Evolutionary conservation across 1,140 invertebrate species (phyloP), one percentile per base, ranked within the genome.

Genomic region (Teleopsis dalmanni): DNA sequence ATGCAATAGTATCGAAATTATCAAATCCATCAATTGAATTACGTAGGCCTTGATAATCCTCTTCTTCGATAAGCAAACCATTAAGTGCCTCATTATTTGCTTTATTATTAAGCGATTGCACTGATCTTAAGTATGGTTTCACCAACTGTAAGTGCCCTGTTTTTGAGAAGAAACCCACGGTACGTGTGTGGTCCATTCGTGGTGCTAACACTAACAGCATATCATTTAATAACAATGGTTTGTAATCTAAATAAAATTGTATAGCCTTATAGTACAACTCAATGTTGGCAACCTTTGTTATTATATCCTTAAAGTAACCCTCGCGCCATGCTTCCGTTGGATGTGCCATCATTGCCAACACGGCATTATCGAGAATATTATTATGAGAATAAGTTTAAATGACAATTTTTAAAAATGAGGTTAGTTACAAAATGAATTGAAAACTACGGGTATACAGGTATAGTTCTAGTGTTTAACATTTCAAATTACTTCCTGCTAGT

Each of bases 241-340:
- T 98, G 73, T 83, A 99, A 65, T 99, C 95, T 56, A 99, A 71
- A 75, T 99, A 99, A 75, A 99, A 99, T 65, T 99, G 93, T 60
- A 99, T 95, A 3, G 97, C 96, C 73, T 92, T 96, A 77, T 99
- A 99, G 72, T 99, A 99, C 1, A 99, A 75, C 71, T 99, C 97
- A 70, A 99, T 97, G 73, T 99, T 99, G 19, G 97, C 97, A 19
- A 99, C 94, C 77, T 95, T 95, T 31, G 95, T 98, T 57, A 99
- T 95, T 48, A 99, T 96, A 64, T 98, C 95, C 73, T 99, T 99
- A 76, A 99, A 99, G 71, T 99, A 96, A 42, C 91, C 93, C 75
- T 99, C 97, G 46, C 93, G 81, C 97, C 97, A 99, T 2, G 95
- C 96, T 72, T 98, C 95, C 1, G 93, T 97, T 5, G 97, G 97